Percentiles rank a stretch among this genome's conserved stretches.
Conservation (phyloP, 2,797 vertebrate genomes). For the Rousettus madagascariensis region DNA sequence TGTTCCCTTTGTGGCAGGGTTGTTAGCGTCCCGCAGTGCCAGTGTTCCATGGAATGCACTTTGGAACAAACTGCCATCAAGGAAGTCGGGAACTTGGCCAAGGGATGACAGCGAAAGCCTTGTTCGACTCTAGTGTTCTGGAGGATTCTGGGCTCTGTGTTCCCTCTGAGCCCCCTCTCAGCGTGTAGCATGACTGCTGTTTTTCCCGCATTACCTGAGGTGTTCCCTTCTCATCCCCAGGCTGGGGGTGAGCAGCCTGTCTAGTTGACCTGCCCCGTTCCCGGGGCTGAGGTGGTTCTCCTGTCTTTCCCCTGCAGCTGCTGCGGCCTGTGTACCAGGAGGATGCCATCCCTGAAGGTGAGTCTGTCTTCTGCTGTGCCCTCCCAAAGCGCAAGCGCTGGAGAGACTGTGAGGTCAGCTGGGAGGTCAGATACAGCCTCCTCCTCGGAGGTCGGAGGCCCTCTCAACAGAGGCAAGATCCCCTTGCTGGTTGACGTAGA, state of each 20-base stretch:
- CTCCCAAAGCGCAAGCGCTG: not conserved
- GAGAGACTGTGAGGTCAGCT: not conserved
- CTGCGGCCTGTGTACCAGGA: constrained; percentile 93
- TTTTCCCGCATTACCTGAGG: not conserved
- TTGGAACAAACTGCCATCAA: not conserved
- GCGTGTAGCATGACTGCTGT: not conserved
- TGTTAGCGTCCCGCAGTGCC: not conserved
- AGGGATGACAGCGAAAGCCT: not conserved
- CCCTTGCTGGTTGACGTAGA: not conserved
- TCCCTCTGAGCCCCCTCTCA: not conserved
- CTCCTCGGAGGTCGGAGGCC: not conserved
- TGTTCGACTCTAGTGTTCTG: not conserved
- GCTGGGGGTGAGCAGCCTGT: not conserved
- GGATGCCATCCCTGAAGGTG: constrained; percentile 87
- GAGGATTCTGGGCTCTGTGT: not conserved
- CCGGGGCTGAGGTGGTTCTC: constrained; percentile 32
- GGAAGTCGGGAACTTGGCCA: not conserved
- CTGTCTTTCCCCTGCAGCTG: constrained; percentile 86
- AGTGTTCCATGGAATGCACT: not conserved
- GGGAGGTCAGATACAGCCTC: not conserved
- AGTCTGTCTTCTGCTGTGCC: constrained; percentile 73
- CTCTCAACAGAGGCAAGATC: not conserved
- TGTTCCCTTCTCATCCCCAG: not conserved
- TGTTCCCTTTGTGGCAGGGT: not conserved
- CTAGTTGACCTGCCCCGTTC: not conserved